Percentiles rank a stretch among this genome's conserved stretches.
phyloP scores from a whole-genome alignment of 2,113 vertebrate genomes.

The Oriolus oriolus region DNA sequence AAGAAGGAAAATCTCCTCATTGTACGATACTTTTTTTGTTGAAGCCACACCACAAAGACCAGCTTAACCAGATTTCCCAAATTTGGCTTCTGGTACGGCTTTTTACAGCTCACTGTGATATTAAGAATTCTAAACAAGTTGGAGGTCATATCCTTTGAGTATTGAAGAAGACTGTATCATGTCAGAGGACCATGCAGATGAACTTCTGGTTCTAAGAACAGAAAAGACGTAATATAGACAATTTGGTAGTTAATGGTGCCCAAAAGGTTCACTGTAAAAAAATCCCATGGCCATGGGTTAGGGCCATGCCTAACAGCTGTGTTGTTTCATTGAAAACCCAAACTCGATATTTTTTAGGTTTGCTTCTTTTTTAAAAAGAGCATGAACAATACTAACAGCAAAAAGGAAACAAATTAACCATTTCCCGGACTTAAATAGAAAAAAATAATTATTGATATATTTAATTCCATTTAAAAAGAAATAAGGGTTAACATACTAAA shows the following conservation, averaged over 20 bases:
- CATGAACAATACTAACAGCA: background rate
- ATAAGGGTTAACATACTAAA: background rate
- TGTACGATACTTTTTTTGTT: background rate
- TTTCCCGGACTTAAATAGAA: background rate
- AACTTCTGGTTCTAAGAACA: background rate
- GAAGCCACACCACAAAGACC: background rate
- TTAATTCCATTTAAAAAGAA: background rate
- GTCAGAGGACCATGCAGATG: background rate
- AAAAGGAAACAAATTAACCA: background rate
- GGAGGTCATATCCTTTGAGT: background rate
- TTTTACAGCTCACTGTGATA: background rate
- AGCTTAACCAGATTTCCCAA: background rate
- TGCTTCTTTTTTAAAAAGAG: background rate
- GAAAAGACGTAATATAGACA: background rate
- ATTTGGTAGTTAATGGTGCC: background rate
- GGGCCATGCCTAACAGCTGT: background rate
- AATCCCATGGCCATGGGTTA: background rate
- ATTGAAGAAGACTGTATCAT: background rate
- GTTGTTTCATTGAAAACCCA: background rate
- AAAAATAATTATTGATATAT: background rate
- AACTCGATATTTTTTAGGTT: background rate
- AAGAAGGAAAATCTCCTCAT: background rate
- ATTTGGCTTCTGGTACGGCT: background rate
- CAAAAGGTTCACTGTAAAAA: background rate
- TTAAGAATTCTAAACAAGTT: background rate